phyloP scores from a whole-genome alignment of 2,797 vertebrate genomes.

The Cottoperca gobio region DNA sequence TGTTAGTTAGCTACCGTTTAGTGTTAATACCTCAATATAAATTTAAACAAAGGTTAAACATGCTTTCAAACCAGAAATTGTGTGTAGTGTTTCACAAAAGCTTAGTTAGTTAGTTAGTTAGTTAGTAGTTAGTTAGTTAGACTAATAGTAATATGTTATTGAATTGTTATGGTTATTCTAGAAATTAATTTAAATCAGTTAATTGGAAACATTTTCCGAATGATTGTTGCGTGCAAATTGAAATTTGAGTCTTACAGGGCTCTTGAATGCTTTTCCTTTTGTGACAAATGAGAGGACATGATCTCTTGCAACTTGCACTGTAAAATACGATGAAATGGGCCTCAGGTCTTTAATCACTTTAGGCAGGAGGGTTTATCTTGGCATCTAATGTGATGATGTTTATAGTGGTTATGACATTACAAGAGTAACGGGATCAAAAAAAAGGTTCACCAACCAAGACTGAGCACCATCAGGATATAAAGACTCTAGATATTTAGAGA shows the following conservation, averaged over 20 bases:
- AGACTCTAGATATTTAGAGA: neutral
- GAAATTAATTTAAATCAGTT: neutral
- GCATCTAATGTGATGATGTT: neutral
- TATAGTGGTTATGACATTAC: neutral
- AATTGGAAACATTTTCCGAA: neutral
- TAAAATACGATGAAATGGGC: constrained; percentile 10
- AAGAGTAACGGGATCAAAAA: neutral
- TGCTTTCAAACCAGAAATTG: neutral
- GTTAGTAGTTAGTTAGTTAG: neutral
- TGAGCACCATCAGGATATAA: neutral
- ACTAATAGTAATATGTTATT: neutral
- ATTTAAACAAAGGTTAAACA: neutral
- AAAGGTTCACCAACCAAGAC: neutral
- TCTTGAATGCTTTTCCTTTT: neutral
- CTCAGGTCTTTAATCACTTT: neutral
- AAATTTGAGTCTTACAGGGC: neutral
- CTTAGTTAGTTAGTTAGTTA: neutral
- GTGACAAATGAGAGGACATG: neutral
- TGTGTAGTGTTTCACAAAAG: neutral
- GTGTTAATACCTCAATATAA: neutral
- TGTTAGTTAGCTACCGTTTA: neutral
- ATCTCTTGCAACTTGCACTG: constrained; percentile 5
- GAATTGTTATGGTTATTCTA: neutral
- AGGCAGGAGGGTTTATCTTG: neutral
- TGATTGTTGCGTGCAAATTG: neutral